Evolutionary conservation across 2,888 invertebrate species (phyloP).

Genomic region (Muschampia plurimacula): DNA sequence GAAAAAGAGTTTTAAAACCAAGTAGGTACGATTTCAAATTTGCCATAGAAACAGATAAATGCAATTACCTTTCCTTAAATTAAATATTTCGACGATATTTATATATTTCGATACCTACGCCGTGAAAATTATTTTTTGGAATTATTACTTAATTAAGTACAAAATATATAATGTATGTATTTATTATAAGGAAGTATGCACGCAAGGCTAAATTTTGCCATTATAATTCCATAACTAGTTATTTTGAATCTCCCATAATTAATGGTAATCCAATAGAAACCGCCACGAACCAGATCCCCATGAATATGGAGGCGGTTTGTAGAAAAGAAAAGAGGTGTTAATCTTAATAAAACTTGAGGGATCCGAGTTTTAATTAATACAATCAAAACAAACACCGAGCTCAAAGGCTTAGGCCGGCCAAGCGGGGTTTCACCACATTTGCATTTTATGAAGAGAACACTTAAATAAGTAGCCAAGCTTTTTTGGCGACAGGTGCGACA

Average conservation of each 20-base stretch:
- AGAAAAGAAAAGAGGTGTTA: conserved; percentile 82
- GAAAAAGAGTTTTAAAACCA: no score
- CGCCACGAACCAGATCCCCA: conserved; percentile 49
- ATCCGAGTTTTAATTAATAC: conserved; percentile 82
- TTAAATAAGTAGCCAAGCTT: conserved; percentile 35
- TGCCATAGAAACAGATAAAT: no score
- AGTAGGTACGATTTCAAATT: no score
- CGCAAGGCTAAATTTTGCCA: no score
- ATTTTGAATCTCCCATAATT: conserved; percentile 22
- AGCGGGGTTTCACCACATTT: conserved; percentile 48
- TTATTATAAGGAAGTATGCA: no score
- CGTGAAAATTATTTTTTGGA: no score
- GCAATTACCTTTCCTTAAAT: no score
- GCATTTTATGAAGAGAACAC: conserved; percentile 42
- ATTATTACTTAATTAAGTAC: no score
- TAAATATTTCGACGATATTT: no score
- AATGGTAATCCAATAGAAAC: conserved; percentile 37
- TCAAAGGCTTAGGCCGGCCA: conserved; percentile 64
- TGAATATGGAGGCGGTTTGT: conserved; percentile 76
- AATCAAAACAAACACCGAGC: conserved; percentile 82
- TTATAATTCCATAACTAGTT: conserved; percentile 19
- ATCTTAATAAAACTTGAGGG: conserved; percentile 80
- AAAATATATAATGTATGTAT: no score
- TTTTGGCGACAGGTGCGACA: conserved; percentile 36
- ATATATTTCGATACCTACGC: no score